Conservation (phyloP, 2,888 invertebrate genomes). For the Perdita meconis region DNA sequence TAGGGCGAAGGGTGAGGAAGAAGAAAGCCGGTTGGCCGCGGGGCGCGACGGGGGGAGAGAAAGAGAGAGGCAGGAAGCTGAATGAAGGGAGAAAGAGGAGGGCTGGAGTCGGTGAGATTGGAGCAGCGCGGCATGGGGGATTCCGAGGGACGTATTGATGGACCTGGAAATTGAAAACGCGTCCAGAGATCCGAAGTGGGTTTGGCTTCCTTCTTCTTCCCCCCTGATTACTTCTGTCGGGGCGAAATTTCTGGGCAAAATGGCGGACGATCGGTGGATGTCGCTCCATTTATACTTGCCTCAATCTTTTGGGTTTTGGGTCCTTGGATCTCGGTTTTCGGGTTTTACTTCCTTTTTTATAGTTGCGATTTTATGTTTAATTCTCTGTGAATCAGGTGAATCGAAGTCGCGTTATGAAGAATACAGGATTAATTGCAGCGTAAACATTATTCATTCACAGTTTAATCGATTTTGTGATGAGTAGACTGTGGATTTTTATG, state of each 20-base stretch:
- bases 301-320: background rate
- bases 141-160: conserved; percentile 79
- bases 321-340: no score
- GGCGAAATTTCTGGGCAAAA: conserved; percentile 72
- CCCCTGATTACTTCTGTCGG: conserved; percentile 75
- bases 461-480: no score
- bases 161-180: conserved; percentile 83
- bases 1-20: conserved; percentile 37
- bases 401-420: no score
- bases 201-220: conserved; percentile 70
- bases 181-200: conserved; percentile 75
- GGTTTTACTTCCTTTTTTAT: no score
- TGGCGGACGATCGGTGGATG: conserved; percentile 64
- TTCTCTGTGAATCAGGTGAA: no score
- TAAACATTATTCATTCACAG: no score
- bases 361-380: no score
- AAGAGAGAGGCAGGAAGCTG: conserved; percentile 23
- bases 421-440: no score
- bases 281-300: background rate
- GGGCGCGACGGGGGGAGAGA: conserved; percentile 38
- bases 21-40: conserved; percentile 61
- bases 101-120: conserved; percentile 70
- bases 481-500: no score
- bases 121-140: conserved; percentile 71
- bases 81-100: conserved; percentile 53